These are phyloP conservation scores for Falco biarmicus DNA, from an alignment of 2,797 vertebrate genomes.

Conservation along the genomic window DNA sequence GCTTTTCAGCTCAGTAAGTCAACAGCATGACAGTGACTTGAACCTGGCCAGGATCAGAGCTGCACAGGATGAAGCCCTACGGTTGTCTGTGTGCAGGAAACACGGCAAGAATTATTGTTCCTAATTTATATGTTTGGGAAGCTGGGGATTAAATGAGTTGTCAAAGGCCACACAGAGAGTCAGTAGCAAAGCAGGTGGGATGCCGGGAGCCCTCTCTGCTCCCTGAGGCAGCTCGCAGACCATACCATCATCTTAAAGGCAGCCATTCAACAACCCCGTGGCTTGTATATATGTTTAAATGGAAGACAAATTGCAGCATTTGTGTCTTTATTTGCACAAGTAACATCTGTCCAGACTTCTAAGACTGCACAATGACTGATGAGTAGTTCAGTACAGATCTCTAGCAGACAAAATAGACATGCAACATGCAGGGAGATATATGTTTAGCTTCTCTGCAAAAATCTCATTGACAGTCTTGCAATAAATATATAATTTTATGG, in stretches of 20 bases:
- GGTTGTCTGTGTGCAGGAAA: background rate
- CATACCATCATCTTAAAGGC: background rate
- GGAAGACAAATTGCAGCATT: conserved; percentile 12
- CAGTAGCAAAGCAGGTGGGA: background rate
- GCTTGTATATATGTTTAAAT: conserved; percentile 11
- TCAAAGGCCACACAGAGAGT: conserved; percentile 35
- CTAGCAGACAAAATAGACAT: conserved; percentile 9
- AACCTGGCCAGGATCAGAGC: background rate
- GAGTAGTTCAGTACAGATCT: background rate
- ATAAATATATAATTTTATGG: conserved; percentile 65
- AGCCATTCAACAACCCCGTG: background rate
- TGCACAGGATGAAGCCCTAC: background rate
- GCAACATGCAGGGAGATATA: background rate
- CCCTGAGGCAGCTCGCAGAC: background rate
- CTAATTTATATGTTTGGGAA: background rate
- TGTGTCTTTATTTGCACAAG: conserved; percentile 22
- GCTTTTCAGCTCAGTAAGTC: fast-evolving
- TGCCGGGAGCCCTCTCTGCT: background rate
- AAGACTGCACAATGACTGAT: background rate
- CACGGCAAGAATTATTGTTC: background rate
- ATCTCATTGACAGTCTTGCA: conserved; percentile 32
- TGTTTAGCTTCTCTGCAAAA: conserved; percentile 39
- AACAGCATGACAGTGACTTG: fast-evolving
- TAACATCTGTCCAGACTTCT: conserved; percentile 10
- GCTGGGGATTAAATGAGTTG: conserved; percentile 18